Percentiles rank a stretch among this genome's conserved stretches.
Evolutionary conservation across 2,113 vertebrate species (phyloP).

Genomic region (Macrotis lagotis): DNA sequence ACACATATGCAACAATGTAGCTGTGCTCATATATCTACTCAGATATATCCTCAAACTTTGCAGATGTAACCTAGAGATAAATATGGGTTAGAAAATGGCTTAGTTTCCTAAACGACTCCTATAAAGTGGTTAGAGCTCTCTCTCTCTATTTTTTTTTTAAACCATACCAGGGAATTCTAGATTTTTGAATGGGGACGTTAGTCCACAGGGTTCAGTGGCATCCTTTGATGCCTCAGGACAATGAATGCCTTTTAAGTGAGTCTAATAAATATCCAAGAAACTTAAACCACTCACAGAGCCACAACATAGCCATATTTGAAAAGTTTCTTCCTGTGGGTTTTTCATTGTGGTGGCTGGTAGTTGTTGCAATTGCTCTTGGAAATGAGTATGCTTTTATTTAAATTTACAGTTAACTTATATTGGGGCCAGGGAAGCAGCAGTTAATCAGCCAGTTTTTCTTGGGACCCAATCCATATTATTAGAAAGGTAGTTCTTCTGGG

Average conservation of each 20-base stretch:
- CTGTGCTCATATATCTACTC: not conserved
- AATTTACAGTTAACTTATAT: not conserved
- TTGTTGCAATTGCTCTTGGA: not conserved
- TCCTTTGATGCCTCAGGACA: constrained; percentile 14
- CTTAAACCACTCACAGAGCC: constrained; percentile 49
- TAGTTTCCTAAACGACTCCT: not conserved
- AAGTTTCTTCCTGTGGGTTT: constrained; percentile 60
- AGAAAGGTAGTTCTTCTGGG: not conserved
- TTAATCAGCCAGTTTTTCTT: not conserved
- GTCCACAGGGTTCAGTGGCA: constrained; percentile 32
- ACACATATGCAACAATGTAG: not conserved
- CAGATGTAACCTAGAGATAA: not conserved
- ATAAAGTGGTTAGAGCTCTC: not conserved
- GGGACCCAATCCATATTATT: not conserved
- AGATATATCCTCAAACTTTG: not conserved
- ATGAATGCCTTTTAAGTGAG: constrained; percentile 15
- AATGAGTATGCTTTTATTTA: not conserved
- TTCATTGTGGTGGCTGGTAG: constrained; percentile 25
- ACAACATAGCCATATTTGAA: constrained; percentile 39
- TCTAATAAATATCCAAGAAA: constrained; percentile 41
- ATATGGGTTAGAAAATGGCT: not conserved
- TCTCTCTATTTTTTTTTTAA: not conserved
- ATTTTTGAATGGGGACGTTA: constrained; percentile 33
- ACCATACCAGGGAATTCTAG: not conserved
- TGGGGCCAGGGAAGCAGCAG: not conserved